Evolutionary conservation across 2,797 vertebrate genomes (phyloP).

Genomic region (Pangasius macronema): DNA sequence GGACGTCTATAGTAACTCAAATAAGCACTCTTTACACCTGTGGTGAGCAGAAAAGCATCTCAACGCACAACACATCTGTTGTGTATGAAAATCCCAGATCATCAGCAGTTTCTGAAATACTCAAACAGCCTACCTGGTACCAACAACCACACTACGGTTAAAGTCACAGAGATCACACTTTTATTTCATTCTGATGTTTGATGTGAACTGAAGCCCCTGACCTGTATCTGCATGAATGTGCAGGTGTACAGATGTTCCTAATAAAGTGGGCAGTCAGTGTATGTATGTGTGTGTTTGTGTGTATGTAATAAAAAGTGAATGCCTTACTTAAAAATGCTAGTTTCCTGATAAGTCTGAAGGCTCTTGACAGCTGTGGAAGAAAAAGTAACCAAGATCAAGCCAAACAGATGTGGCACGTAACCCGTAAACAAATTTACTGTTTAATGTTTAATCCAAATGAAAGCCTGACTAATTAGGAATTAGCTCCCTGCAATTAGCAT

Average conservation of each 20-base stretch:
- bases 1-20: too few species aligned
- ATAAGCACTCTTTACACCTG: too few species aligned
- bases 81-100: too few species aligned
- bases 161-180: too few species aligned
- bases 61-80: too few species aligned
- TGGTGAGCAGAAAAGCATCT: too few species aligned
- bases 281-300: neutral
- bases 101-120: too few species aligned
- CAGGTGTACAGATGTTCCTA: neutral
- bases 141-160: too few species aligned
- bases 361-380: conserved; percentile 31
- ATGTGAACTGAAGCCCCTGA: too few species aligned
- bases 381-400: neutral
- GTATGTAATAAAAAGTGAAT: neutral
- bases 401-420: neutral
- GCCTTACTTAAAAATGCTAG: conserved; percentile 29
- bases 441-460: neutral
- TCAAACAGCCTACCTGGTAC: too few species aligned
- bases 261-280: neutral
- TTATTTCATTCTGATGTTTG: too few species aligned
- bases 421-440: neutral
- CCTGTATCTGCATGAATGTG: too few species aligned
- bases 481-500: neutral
- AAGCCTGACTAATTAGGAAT: neutral
- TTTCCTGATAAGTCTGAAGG: conserved; percentile 13